Conservation (phyloP, 2,888 invertebrate species). For the Alsophila aescularia region DNA sequence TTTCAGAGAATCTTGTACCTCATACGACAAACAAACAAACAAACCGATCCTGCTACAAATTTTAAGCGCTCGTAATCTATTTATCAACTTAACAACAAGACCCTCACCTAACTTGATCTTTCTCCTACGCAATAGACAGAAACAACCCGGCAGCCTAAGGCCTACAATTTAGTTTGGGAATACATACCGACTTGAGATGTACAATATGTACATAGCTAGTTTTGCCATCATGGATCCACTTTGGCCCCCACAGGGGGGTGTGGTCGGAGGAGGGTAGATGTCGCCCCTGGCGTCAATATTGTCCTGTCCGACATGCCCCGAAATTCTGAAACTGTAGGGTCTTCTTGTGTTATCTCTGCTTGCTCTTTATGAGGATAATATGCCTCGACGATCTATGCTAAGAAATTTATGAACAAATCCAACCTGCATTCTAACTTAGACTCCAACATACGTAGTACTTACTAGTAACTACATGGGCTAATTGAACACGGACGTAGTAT, state of each 20-base stretch:
- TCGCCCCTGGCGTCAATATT: constrained; percentile 64
- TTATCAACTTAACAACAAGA: not conserved
- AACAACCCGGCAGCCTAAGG: constrained; percentile 31
- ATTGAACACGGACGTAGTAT: too few relatives aligned
- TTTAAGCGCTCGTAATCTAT: not conserved
- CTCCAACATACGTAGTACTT: too few relatives aligned
- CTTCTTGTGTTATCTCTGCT: not conserved
- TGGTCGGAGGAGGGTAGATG: constrained; percentile 42
- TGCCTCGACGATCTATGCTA: too few relatives aligned
- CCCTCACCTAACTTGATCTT: not conserved
- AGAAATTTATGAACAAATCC: too few relatives aligned
- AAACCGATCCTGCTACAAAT: too few relatives aligned
- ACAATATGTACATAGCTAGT: constrained; percentile 42
- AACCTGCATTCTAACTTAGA: too few relatives aligned
- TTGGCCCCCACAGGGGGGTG: constrained; percentile 20
- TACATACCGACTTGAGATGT: constrained; percentile 31
- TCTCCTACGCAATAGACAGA: constrained; percentile 10
- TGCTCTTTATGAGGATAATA: too few relatives aligned
- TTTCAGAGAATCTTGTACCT: too few relatives aligned
- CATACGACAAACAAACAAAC: too few relatives aligned
- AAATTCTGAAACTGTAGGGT: constrained; percentile 3
- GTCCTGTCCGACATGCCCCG: constrained; percentile 48
- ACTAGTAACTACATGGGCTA: too few relatives aligned
- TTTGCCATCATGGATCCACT: constrained; percentile 42
- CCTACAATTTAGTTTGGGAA: constrained; percentile 39